phyloP scores from a whole-genome alignment of 2,113 vertebrate species.

The Ctenomys sociabilis region DNA sequence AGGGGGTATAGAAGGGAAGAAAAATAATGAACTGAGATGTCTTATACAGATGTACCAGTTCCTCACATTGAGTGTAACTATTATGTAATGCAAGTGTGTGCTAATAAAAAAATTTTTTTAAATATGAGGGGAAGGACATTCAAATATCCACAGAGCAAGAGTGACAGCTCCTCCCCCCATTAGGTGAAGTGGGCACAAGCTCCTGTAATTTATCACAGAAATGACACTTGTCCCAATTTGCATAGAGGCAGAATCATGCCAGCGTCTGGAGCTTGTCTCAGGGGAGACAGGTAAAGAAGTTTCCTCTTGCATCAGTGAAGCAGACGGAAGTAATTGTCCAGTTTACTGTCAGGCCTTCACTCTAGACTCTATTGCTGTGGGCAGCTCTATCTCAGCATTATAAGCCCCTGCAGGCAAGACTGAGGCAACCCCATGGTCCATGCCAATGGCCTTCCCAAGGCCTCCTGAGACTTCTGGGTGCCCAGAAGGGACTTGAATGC shows the following conservation, averaged over 20 bases:
- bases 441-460: neutral
- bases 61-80: neutral
- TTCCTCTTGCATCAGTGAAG: neutral
- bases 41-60: neutral
- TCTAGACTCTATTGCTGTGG: neutral
- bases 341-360: neutral
- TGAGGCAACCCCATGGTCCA: neutral
- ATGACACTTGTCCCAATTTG: neutral
- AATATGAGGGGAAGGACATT: neutral
- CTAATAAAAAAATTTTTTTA: neutral
- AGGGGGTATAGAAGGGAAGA: neutral
- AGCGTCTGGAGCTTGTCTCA: neutral
- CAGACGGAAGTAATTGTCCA: constrained; percentile 61
- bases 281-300: neutral
- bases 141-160: neutral
- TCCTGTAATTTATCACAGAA: neutral
- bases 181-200: too few species aligned
- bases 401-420: neutral
- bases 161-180: neutral
- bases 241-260: neutral
- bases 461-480: neutral
- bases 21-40: neutral
- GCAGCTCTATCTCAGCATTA: neutral
- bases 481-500: neutral
- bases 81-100: neutral